A percentile compares a stretch with the other conserved stretches of the same genome.
phyloP scores from a whole-genome alignment of 2,113 vertebrate genomes.

The Bubo bubo region DNA sequence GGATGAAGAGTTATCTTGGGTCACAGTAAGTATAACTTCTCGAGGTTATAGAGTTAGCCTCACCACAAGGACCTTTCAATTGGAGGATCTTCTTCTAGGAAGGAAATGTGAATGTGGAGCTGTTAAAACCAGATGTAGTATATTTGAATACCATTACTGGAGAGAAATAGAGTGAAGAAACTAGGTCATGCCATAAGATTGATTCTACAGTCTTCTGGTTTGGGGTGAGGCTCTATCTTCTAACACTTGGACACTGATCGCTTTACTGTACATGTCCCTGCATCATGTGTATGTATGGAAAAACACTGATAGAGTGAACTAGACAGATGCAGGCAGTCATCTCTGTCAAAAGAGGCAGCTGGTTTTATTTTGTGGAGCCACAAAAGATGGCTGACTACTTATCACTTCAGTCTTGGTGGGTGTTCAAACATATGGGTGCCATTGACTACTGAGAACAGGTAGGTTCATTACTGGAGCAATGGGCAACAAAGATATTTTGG shows the following conservation, averaged over 20 bases:
- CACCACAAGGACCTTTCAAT: not conserved
- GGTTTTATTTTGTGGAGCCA: not conserved
- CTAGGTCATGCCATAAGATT: not conserved
- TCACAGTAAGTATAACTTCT: not conserved
- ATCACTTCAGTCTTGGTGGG: rapidly evolving
- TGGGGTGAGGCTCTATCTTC: not conserved
- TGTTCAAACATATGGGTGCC: not conserved
- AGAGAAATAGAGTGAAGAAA: not conserved
- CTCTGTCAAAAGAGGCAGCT: not conserved
- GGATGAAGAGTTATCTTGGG: not conserved
- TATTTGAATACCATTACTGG: not conserved
- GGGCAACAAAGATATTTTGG: not conserved
- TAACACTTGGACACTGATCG: not conserved
- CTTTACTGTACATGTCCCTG: not conserved
- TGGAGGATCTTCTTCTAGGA: not conserved
- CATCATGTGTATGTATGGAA: not conserved
- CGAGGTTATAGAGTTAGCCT: not conserved
- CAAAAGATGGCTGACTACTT: not conserved
- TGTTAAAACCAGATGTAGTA: not conserved
- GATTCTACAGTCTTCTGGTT: not conserved
- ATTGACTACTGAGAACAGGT: not conserved
- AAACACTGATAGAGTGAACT: not conserved
- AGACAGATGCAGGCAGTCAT: not conserved
- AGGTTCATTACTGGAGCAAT: not conserved
- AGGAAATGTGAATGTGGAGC: not conserved